Evolutionary conservation across 2,113 vertebrate genomes (phyloP), one percentile per base, ranked within the genome.

Genomic region (Accipiter virgatus): DNA sequence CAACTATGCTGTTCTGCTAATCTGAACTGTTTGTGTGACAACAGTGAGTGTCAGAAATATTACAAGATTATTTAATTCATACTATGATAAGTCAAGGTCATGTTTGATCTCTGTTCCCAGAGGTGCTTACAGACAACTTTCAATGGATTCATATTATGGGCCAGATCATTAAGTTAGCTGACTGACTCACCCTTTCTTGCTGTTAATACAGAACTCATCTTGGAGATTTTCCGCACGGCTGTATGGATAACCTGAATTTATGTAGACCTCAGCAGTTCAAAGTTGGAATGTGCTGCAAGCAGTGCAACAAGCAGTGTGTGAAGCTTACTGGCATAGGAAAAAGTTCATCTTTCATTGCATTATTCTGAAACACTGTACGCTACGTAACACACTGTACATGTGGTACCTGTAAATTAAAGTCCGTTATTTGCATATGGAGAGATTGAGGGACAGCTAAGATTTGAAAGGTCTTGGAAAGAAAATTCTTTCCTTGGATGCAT

Each of bases 151-250:
- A 97, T 98, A 98, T 98, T 97, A 98, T 94, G 83, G 97, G 61
- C 67, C 93, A 98, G 91, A 97, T 97, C 98, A 98, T 98, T 98
- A 98, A 98, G 93, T 40, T 85, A 95, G 78, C 55, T 85, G 97
- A 95, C 95, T 96, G 85, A 97, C 74, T 96, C 95, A 95, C 80
- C 94, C 90, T 97, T 96, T 98, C 95, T 92, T 93, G 74, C 92
- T 97, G 94, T 97, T 97, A 98, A 97, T 97, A 97, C 82, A 97
- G 94, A 97, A 97, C 84, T 97, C 95, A 96, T 97, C 94, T 97
- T 92, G 48, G 74, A 97, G 95, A 98, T 98, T 98, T 98, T 98
- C 96, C 3, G 29, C 97, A 97, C 22, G 50, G 96, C 84, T 97
- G 67, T 98, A 96, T 95, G 79, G 92, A 91, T 97, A 97, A 97